phyloP scores from a whole-genome alignment of 2,888 invertebrate species.

The Callyntrura guangdongensis region DNA sequence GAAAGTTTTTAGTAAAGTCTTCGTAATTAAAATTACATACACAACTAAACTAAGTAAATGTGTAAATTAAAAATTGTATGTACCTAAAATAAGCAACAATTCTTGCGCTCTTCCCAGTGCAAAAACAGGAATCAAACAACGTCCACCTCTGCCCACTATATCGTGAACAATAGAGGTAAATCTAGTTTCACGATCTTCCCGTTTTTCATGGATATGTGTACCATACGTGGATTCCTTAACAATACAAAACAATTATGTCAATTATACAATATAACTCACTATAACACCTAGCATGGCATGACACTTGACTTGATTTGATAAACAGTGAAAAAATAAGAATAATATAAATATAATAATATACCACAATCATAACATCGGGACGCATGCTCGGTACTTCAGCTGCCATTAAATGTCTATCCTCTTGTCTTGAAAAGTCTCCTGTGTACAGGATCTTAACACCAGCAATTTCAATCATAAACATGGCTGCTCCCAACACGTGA shows the following conservation, averaged over 20 bases:
- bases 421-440: conserved; percentile 99
- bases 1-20: too few relatives aligned
- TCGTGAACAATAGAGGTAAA: conserved; percentile 98
- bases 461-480: conserved; percentile 99
- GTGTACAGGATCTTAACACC: conserved; percentile 99
- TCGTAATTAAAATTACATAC: too few relatives aligned
- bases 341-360: too few relatives aligned
- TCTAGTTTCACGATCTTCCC: conserved; percentile 97
- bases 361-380: conserved; percentile 98
- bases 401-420: conserved; percentile 99
- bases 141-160: conserved; percentile 98
- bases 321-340: too few relatives aligned
- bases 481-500: conserved; percentile 99
- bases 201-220: conserved; percentile 99
- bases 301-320: too few relatives aligned
- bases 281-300: too few relatives aligned
- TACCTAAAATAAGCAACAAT: conserved; percentile 94
- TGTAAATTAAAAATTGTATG: too few relatives aligned
- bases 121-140: conserved; percentile 99
- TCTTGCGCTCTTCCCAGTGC: conserved; percentile 99
- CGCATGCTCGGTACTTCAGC: conserved; percentile 98
- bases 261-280: too few relatives aligned
- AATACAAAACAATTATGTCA: too few relatives aligned
- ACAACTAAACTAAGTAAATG: too few relatives aligned
- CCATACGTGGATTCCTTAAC: conserved; percentile 99